phyloP scores from a whole-genome alignment of 1,140 invertebrate genomes.

The Ganaspis sp. region DNA sequence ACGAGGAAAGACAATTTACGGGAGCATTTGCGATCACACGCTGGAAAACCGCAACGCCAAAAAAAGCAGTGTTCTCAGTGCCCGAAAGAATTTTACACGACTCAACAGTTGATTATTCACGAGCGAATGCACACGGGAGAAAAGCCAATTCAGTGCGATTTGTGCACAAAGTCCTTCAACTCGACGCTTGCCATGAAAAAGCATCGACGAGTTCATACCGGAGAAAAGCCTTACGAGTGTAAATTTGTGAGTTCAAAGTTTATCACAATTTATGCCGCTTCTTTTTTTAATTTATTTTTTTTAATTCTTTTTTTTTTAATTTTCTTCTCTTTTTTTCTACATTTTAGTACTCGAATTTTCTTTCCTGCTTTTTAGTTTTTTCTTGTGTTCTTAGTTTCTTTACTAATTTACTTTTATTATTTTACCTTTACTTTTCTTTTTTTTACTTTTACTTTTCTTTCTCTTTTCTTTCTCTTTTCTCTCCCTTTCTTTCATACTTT shows the following conservation, averaged over 20 bases:
- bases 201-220: conserved; percentile 88
- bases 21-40: conserved; percentile 85
- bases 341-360: no score
- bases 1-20: conserved; percentile 86
- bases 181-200: conserved; percentile 85
- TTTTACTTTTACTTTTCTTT: no score
- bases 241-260: conserved; percentile 76
- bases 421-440: no score
- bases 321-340: background rate
- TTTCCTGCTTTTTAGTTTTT: no score
- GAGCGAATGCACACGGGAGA: conserved; percentile 84
- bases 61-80: conserved; percentile 83
- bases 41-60: conserved; percentile 81
- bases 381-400: no score
- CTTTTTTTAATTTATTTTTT: background rate
- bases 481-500: no score
- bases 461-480: no score
- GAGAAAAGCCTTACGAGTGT: conserved; percentile 86
- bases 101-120: conserved; percentile 82
- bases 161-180: conserved; percentile 82
- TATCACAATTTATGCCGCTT: background rate
- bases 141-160: conserved; percentile 81
- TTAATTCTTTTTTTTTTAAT: background rate
- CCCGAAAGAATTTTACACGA: conserved; percentile 83
- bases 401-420: no score